phyloP scores from a whole-genome alignment of 2,888 invertebrate genomes.

The Cactoblastis cactorum region DNA sequence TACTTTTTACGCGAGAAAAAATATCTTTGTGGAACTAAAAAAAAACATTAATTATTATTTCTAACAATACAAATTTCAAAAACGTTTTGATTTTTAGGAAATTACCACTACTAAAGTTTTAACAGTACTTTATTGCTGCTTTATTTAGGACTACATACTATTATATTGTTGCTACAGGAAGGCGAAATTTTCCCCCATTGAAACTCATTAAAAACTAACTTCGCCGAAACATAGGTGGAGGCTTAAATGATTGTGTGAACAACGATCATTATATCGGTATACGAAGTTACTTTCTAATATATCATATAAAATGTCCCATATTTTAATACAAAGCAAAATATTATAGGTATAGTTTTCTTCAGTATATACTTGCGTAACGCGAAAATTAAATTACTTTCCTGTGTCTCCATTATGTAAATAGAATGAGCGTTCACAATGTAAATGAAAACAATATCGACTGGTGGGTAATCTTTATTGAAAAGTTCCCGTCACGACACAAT shows the following conservation, averaged over 20 bases:
- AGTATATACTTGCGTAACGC: slow-evolving; percentile 9
- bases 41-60: too few species aligned
- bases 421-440: slow-evolving; percentile 3
- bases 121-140: background rate
- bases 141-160: background rate
- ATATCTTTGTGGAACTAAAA: too few species aligned
- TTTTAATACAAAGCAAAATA: slow-evolving; percentile 2
- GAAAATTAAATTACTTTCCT: slow-evolving; percentile 10
- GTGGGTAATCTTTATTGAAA: slow-evolving; percentile 28
- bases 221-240: slow-evolving; percentile 20
- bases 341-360: background rate
- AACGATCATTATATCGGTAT: slow-evolving; percentile 20
- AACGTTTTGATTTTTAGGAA: background rate
- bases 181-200: slow-evolving; percentile 16
- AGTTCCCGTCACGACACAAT: slow-evolving; percentile 31
- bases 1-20: too few species aligned
- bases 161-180: background rate
- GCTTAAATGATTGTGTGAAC: slow-evolving; percentile 22
- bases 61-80: background rate
- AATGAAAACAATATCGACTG: slow-evolving; percentile 21
- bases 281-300: slow-evolving; percentile 19
- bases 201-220: slow-evolving; percentile 24
- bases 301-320: slow-evolving; percentile 17
- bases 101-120: background rate
- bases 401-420: slow-evolving; percentile 11